These are phyloP conservation scores for Sceliomorpha sp. DNA, from an alignment of 2,888 invertebrate species.

Conservation along the genomic window DNA sequence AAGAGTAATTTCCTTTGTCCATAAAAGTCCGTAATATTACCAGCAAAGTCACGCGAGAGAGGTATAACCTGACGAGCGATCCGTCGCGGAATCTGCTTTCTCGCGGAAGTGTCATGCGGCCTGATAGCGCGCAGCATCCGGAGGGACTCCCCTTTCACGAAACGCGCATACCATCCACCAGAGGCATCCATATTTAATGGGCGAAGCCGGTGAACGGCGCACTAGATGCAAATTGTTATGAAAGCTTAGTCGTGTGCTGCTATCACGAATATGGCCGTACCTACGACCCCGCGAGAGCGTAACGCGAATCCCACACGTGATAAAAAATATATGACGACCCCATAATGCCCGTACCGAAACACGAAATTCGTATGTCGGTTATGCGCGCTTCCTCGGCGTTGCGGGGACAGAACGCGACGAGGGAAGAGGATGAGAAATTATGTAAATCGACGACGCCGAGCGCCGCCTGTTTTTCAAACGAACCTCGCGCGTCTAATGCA, in stretches of 20 bases:
- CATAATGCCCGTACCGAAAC: slow-evolving; percentile 29
- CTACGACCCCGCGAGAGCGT: slow-evolving; percentile 51
- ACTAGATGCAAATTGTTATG: slow-evolving; percentile 78
- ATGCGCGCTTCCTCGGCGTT: slow-evolving; percentile 6
- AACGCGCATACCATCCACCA: slow-evolving; percentile 53
- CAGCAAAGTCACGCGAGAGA: not conserved
- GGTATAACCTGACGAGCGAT: slow-evolving; percentile 9
- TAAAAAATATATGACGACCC: slow-evolving; percentile 71
- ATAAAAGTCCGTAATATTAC: slow-evolving; percentile 4
- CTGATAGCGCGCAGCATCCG: slow-evolving; percentile 41
- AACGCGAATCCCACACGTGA: slow-evolving; percentile 70
- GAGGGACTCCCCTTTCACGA: slow-evolving; percentile 55
- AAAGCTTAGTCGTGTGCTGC: slow-evolving; percentile 74
- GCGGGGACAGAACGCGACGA: not conserved
- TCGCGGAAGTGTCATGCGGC: slow-evolving; percentile 42
- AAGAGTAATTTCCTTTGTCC: no score
- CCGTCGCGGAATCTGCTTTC: slow-evolving; percentile 31
- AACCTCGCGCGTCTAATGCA: no score
- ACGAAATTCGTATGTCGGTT: slow-evolving; percentile 45
- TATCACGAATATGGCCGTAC: slow-evolving; percentile 68
- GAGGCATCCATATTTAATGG: slow-evolving; percentile 77
- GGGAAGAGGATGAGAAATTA: slow-evolving; percentile 5
- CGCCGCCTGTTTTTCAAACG: not conserved
- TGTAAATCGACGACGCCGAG: slow-evolving; percentile 4
- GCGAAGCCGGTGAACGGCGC: slow-evolving; percentile 61